Conservation (phyloP, 2,888 invertebrate species). For the Phragmatobia fuliginosa region DNA sequence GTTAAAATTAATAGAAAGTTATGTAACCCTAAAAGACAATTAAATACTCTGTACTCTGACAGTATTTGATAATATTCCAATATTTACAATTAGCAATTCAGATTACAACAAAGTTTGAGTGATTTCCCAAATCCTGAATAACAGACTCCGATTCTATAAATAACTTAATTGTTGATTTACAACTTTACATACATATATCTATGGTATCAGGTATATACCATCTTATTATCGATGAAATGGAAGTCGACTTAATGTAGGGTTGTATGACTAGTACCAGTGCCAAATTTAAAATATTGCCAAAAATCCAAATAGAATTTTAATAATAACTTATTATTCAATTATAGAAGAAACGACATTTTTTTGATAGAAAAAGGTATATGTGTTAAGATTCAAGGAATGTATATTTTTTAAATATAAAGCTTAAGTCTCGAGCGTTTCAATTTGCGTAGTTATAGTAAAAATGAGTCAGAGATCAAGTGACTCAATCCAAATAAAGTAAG, state of each 20-base stretch:
- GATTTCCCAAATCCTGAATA: not conserved
- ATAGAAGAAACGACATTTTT: too few relatives aligned
- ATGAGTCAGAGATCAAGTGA: not conserved
- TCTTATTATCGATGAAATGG: too few relatives aligned
- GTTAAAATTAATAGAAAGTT: not conserved
- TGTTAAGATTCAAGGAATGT: not conserved
- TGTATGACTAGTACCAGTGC: not conserved
- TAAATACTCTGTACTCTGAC: not conserved
- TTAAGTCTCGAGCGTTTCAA: not conserved
- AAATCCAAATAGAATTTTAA: not conserved
- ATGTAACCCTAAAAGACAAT: not conserved
- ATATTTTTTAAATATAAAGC: not conserved
- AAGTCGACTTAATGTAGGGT: too few relatives aligned
- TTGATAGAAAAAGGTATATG: too few relatives aligned
- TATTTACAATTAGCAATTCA: not conserved
- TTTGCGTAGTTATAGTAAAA: not conserved
- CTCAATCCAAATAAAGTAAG: slow-evolving; percentile 53
- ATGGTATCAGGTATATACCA: too few relatives aligned
- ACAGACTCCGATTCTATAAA: not conserved
- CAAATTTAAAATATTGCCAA: not conserved
- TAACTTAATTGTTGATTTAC: not conserved
- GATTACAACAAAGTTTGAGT: not conserved
- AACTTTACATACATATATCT: too few relatives aligned
- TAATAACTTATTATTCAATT: too few relatives aligned
- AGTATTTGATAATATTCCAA: not conserved